Evolutionary conservation across 2,113 vertebrate genomes (phyloP), one percentile per base, ranked within the genome.

Genomic region (Paratilapia polleni): DNA sequence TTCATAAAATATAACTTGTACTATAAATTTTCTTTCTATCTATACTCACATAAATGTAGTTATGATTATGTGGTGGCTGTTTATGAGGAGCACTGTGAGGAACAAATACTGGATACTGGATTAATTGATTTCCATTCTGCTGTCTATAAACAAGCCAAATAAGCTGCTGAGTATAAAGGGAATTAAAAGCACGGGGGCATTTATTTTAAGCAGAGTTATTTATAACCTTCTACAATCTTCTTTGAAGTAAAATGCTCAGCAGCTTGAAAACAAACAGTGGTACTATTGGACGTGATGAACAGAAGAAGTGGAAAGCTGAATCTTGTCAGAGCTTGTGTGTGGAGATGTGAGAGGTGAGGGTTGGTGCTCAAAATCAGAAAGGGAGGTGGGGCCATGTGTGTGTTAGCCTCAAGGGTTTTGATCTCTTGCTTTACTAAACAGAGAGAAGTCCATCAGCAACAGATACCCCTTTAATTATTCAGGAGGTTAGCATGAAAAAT

Each of bases 391-490:
- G 12, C 47, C 68, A 11, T 80, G 68, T 82, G 76, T 66, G 74
- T 38, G 31, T 80, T 84, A 82, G 80, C 80, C 78, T 89, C 41
- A 6, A 5, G 78, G 90, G 81, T 78, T 91, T 88, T 78, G 79
- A 88, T 92, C 87, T 83, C 22, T 31, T 36, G 74, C 43, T 83
- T 88, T 56, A 49, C 84, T 83, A 66, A 93, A 93, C 66, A 81
- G 83, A 86, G 60, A 73, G 59, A 60, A 93, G 87, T 93, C 81
- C 91, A 91, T 91, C 88, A 88, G 89, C 88, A 90, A 88, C 85
- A 92, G 91, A 93, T 89, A 91, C 80, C 64, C 15, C 5, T 66
- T 94, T 43, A 94, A 95, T 94, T 83, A 94, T 94, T 94, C 88
- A 93, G 49, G 47, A 79, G 89, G 75, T 83, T 84, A 62, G 85